phyloP scores from a whole-genome alignment of 2,888 invertebrate genomes.

The Nomada fabriciana region DNA sequence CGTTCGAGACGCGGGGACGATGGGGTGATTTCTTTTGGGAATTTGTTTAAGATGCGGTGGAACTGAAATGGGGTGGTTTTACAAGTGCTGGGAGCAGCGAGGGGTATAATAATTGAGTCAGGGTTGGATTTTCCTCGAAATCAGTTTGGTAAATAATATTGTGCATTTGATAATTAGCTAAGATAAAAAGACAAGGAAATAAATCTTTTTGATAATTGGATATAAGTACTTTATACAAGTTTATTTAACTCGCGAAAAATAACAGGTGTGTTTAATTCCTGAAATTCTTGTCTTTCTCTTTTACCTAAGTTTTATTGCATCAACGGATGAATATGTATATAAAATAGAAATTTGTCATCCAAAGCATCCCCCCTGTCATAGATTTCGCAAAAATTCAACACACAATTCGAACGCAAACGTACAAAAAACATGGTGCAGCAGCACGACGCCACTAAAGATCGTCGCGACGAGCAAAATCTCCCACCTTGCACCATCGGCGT shows the following conservation, averaged over 20 bases:
- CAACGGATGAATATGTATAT: background rate
- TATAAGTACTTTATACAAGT: too few species aligned
- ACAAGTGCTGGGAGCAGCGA: too few species aligned
- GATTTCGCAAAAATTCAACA: conserved; percentile 22
- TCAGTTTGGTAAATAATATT: too few species aligned
- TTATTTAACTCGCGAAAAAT: too few species aligned
- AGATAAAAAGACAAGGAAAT: too few species aligned
- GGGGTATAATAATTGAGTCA: too few species aligned
- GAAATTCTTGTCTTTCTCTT: too few species aligned
- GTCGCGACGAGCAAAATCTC: conserved; percentile 18
- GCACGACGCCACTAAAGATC: conserved; percentile 1
- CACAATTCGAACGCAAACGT: conserved; percentile 48
- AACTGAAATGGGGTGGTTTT: too few species aligned
- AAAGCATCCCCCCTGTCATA: background rate
- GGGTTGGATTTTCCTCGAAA: too few species aligned
- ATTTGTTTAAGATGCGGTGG: background rate
- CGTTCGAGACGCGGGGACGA: background rate
- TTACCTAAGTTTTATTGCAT: background rate
- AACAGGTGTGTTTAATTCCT: too few species aligned
- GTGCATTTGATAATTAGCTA: too few species aligned
- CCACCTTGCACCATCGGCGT: conserved; percentile 24
- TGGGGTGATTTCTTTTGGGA: background rate
- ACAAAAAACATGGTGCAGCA: conserved; percentile 36
- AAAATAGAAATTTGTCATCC: background rate
- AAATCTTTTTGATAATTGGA: too few species aligned